Evolutionary conservation across 2,888 invertebrate genomes (phyloP).

Genomic region (Melanostoma scalare): DNA sequence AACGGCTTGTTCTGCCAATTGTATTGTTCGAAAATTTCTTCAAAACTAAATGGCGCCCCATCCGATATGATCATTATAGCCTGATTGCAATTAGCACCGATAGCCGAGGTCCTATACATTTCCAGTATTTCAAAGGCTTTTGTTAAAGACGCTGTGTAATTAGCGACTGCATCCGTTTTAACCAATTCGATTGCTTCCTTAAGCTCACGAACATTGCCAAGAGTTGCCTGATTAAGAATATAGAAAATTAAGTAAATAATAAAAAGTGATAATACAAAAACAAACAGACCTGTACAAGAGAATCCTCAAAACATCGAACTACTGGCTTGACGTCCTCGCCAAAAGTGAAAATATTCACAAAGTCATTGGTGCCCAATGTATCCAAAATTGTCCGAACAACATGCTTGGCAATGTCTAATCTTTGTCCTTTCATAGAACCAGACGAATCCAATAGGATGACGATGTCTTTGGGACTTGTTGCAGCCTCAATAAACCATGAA

Average conservation of each 20-base stretch:
- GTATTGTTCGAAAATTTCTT: conserved; percentile 94
- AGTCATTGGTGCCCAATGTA: conserved; percentile 98
- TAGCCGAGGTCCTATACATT: conserved; percentile 85
- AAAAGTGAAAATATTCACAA: conserved; percentile 97
- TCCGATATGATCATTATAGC: conserved; percentile 99
- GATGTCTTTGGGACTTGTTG: conserved; percentile 97
- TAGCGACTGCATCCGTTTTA: conserved; percentile 94
- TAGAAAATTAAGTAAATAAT: conserved; percentile 25
- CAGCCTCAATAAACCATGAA: conserved; percentile 98
- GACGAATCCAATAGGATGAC: conserved; percentile 93
- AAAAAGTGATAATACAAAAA: conserved; percentile 18
- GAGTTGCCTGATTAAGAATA: conserved; percentile 86
- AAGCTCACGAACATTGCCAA: conserved; percentile 91
- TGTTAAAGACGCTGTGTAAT: conserved; percentile 94
- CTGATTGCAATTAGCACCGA: conserved; percentile 92
- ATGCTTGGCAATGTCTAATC: conserved; percentile 94
- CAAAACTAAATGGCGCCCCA: conserved; percentile 96
- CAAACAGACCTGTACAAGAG: conserved; percentile 91
- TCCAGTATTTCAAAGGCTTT: conserved; percentile 94
- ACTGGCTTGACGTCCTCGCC: conserved; percentile 90
- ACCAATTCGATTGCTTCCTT: conserved; percentile 90
- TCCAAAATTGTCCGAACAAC: conserved; percentile 95
- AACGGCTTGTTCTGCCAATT: conserved; percentile 89
- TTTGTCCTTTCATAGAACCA: conserved; percentile 95
- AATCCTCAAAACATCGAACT: conserved; percentile 94